Evolutionary conservation across 2,888 invertebrate species (phyloP), one percentile per base, ranked within the genome.

Genomic region (Amorpha juglandis): DNA sequence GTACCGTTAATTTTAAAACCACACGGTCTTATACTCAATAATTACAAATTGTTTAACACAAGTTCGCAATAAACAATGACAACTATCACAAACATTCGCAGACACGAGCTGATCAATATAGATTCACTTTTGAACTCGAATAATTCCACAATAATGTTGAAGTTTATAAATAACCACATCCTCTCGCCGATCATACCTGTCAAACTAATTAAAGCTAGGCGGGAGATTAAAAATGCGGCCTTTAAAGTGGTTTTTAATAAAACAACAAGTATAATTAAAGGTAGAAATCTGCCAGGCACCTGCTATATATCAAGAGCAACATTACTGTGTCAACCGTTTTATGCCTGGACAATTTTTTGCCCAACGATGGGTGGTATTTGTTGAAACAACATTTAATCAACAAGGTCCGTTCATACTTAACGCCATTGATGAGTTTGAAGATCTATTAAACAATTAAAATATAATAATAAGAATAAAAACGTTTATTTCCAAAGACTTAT

Each of bases 281-380:
- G 42, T 70, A 78, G 70, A 79, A 83, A 82, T 84, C 81, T 76
- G 77, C 75, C 67, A 67, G 70, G 68, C 85, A 86, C 78, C 87
- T 84, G 86, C 72, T 68, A 66, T 66, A 68, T 73, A 76, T 76
- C 82, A 75, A 78, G 75, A 52, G 74, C 78, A 51, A 75, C 81
- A 79, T 82, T 72, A 74, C 74, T 68, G 74, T 76, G 75, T 76
- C 73, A 73, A 69, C 70, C 75, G 81, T 81, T 79, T 78, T 77
- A 78, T 73, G 70, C 72, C 70, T 74, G 68, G 71, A 76, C 69
- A 67, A 72, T 78, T 78, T 78, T 81, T 73, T 72, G 63, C 53
- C 68, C 63, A 12, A 33, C 19, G 0, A 42, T 45, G 38, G 38
- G 19, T 42, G n/a, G 19, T 42, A n/a, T 58, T 27, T 4, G 27